These are phyloP conservation scores for Amphipoea oculea DNA, from an alignment of 2,888 invertebrate species.

Conservation along the genomic window DNA sequence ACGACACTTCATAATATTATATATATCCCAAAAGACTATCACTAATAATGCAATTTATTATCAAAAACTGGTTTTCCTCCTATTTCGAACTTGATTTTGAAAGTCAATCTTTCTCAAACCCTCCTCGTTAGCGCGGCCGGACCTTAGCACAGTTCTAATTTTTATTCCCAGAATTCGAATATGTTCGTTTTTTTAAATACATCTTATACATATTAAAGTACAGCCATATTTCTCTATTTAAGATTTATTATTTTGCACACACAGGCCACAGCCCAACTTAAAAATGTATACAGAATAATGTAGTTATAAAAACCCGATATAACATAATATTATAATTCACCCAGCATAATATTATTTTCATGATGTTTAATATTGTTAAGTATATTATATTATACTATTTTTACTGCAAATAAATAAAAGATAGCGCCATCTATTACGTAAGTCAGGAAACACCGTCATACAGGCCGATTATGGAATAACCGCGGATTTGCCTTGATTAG, in stretches of 20 bases:
- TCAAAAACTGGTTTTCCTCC: not conserved
- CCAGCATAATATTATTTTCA: not conserved
- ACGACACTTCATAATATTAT: not conserved
- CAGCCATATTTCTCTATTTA: not conserved
- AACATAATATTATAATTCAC: not conserved
- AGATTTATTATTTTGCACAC: not conserved
- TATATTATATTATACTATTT: not conserved
- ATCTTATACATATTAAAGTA: not conserved
- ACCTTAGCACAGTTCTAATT: not conserved
- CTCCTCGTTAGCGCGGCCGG: too few relatives aligned
- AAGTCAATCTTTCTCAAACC: not conserved
- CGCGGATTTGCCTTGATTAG: conserved; percentile 12
- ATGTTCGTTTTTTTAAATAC: not conserved
- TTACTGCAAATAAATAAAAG: not conserved
- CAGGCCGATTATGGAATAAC: conserved; percentile 7
- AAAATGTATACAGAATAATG: not conserved
- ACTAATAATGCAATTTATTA: not conserved
- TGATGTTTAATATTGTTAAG: not conserved
- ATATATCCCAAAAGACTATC: not conserved
- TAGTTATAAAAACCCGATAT: not conserved
- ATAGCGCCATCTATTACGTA: conserved; percentile 42
- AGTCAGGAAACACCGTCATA: conserved; percentile 1
- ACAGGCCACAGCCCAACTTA: not conserved
- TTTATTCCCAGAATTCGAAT: not conserved
- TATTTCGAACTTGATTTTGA: not conserved